Base-by-base conservation (phyloP, 2,888 invertebrate genomes). In the Sesamia inferens region DNA sequence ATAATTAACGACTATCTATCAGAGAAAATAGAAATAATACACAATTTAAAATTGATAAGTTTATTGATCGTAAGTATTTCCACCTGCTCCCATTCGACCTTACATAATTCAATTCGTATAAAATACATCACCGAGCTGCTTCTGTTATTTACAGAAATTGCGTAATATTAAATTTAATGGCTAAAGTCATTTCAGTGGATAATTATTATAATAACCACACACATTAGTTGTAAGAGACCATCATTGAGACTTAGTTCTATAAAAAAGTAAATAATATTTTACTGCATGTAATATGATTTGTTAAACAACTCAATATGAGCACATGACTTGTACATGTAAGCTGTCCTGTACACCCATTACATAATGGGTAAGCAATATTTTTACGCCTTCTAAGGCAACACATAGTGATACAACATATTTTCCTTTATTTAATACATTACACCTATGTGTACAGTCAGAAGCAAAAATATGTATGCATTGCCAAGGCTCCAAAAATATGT, bases 1-100 rank as follows among this genome's bases (percentile, higher is more conserved):
- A 24, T 55, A 19, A 58, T 59, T 57, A 62, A 66, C 62, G 14
- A 58, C 54, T 71, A 58, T 3, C 10, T 72, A 74, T 71, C 68
- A 64, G 57, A 80, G 65, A 74, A 74, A 58, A 80, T 67, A 39
- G 63, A 89, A 89, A 89, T 88, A 87, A 89, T 86, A 89, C 88
- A 88, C 87, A 84, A 80, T 74, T 81, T 78, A 74, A 72, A 66
- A 70, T 73, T 88, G 74, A 86, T 88, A 88, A 85, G 85, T 91
- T 92, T 93, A 91, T 92, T 89, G 83, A 83, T 82, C 77, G 74
- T 81, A 88, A 84, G 82, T 82, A 79, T 82, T 74, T 71, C 87
- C 88, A 92, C 93, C 92, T 92, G 92, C 93, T 93, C 92, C 93
- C 93, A 93, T 93, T 91, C 83, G 77, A 75, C 63, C 24, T 66